Base-by-base conservation (phyloP, 2,113 vertebrate species). In the Rhegmatorhina hoffmannsi region DNA sequence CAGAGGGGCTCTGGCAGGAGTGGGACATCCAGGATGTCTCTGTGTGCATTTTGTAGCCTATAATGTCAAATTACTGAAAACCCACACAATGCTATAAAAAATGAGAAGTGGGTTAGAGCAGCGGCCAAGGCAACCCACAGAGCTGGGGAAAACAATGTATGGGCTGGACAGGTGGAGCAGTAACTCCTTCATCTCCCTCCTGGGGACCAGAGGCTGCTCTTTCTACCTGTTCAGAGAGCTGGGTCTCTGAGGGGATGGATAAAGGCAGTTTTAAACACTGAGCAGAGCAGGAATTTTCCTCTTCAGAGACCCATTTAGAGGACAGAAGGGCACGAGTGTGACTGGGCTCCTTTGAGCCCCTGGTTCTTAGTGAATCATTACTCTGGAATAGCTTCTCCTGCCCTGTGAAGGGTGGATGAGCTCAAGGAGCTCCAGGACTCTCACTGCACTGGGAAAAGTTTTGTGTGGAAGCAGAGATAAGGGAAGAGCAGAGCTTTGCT, bases 11-110 rank as follows among this genome's bases (percentile, higher is more conserved):
- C 78, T 36, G 77, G 40, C 66, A 24, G 68, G 10, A 3, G 24
- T 0, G 7, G 8, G 9, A 0, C 2, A 0, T 1, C 8, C 77
- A 9, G 53, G 46, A 13, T 20, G 16, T 24, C 69, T 28, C 23
- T 33, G 8, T 2, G 53, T 2, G 3, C 11, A 1, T 13, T 46
- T 18, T 29, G 28, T 2, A 46, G 58, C 43, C 29, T 44, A 4
- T 69, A 10, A 2, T 2, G 44, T 34, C 7, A 29, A 33, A 3
- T 20, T 18, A 46, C 21, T 40, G 38, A 15, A 14, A 14, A 14
- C 6, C 49, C 28, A 4, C 16, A 4, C 3, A 5, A 16, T 2
- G 1, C 33, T 25, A 4, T 75, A 31, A 47, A 4, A 56, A 52
- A 3, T 3, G 43, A 72, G 73, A 68, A 10, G 0, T 24, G n/a